Evolutionary conservation across 2,113 vertebrate species (phyloP).

Genomic region (Bos taurus): ARS-UCD2.0 NC_037357.1:99617001-99617500

Average conservation of each 20-base stretch:
- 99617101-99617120: slow-evolving; percentile 63
- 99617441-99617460: not conserved
- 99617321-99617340: slow-evolving; percentile 9
- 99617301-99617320: not conserved
- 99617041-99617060: slow-evolving; percentile 45
- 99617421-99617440: not conserved
- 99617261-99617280: slow-evolving; percentile 1
- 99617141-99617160: slow-evolving; percentile 70
- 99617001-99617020: not conserved
- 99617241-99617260: not conserved
- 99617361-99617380: slow-evolving; percentile 15
- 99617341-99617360: not conserved
- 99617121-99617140: slow-evolving; percentile 42
- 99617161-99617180: slow-evolving; percentile 58
- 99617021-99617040: slow-evolving; percentile 15
- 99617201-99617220: not conserved
- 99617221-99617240: slow-evolving; percentile 34
- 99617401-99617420: not conserved
- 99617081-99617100: slow-evolving; percentile 49
- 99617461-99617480: not conserved
- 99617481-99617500: not conserved
- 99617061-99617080: slow-evolving; percentile 50
- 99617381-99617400: not conserved
- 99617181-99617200: slow-evolving; percentile 11
- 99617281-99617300: slow-evolving; percentile 9